phyloP scores from a whole-genome alignment of 1,140 invertebrate genomes.

The Drosophila nigromelanica region DNA sequence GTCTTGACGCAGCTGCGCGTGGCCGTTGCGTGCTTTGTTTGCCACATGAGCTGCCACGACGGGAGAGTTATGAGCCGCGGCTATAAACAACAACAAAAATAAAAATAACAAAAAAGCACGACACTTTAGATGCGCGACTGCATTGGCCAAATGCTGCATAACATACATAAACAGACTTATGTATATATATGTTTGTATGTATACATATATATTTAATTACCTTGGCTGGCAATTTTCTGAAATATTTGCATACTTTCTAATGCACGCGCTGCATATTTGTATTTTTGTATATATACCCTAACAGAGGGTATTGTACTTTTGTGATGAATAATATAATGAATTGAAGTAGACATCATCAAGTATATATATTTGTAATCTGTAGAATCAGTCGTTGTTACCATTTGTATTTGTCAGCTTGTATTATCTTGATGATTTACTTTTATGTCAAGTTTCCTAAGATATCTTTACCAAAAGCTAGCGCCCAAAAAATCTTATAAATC shows the following conservation, averaged over 20 bases:
- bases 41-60: conserved; percentile 53
- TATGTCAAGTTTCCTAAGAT: too few relatives aligned
- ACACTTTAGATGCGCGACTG: conserved; percentile 51
- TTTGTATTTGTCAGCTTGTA: too few relatives aligned
- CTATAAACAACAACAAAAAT: neutral
- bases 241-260: conserved; percentile 82
- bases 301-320: neutral
- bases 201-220: conserved; percentile 72
- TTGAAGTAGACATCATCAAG: too few relatives aligned
- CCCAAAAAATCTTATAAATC: too few relatives aligned
- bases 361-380: too few relatives aligned
- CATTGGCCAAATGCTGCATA: conserved; percentile 26
- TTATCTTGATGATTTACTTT: too few relatives aligned
- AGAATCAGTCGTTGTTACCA: too few relatives aligned
- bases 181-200: conserved; percentile 4
- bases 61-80: conserved; percentile 16
- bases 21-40: conserved; percentile 78
- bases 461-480: too few relatives aligned
- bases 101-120: conserved; percentile 16
- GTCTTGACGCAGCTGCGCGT: conserved; percentile 76
- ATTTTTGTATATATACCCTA: conserved; percentile 11
- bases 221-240: conserved; percentile 55
- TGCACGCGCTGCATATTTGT: conserved; percentile 49
- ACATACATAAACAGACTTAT: conserved; percentile 6
- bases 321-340: too few relatives aligned